Percentiles rank a stretch among this genome's conserved stretches.
Conservation (phyloP, 2,888 invertebrate species). For the Phaonia tiefii region DNA sequence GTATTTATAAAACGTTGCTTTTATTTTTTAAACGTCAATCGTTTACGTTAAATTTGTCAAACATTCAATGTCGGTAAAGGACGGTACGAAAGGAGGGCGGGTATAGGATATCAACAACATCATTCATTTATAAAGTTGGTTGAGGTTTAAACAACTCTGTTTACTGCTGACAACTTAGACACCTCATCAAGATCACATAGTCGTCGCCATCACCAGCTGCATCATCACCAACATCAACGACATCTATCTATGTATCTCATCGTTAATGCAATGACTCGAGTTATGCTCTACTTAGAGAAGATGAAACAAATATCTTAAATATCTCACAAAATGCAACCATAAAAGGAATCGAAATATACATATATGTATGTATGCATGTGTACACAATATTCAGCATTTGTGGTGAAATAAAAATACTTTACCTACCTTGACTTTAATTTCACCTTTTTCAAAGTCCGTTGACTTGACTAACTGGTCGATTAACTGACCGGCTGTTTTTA, state of each 20-base stretch:
- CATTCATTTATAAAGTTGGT: neutral
- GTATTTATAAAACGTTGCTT: no score
- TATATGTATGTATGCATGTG: neutral
- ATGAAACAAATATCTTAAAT: constrained; percentile 21
- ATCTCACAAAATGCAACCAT: constrained; percentile 7
- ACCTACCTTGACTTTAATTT: constrained; percentile 58
- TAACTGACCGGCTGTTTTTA: neutral
- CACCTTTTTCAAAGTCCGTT: constrained; percentile 54
- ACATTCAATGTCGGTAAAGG: neutral
- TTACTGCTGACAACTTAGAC: constrained; percentile 49
- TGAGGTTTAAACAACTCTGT: neutral
- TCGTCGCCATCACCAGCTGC: constrained; percentile 7
- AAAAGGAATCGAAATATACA: constrained; percentile 17
- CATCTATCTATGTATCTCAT: no score
- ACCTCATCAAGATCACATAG: constrained; percentile 63
- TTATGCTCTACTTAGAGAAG: constrained; percentile 63
- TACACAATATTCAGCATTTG: neutral
- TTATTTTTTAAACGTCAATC: neutral
- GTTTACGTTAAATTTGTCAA: neutral
- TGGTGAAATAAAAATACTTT: constrained; percentile 11
- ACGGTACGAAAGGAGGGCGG: neutral
- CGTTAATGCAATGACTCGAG: constrained; percentile 33
- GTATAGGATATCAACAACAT: neutral
- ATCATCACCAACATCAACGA: constrained; percentile 1
- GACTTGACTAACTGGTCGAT: constrained; percentile 8